Evolutionary conservation across 1,140 invertebrate species (phyloP).

Genomic region (Brachionus sp.): DNA sequence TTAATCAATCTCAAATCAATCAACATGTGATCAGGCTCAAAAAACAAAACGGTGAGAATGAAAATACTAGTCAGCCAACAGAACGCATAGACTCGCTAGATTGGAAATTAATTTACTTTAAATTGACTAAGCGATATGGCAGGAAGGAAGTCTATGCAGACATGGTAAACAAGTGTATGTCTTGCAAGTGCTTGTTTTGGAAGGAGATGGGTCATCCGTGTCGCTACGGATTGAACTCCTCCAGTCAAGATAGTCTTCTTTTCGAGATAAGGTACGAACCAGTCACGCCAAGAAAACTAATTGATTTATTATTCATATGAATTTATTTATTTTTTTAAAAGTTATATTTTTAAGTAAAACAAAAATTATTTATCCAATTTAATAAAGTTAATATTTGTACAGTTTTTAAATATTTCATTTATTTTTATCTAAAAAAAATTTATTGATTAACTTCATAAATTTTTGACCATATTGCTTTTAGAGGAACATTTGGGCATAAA

Average conservation of each 20-base stretch:
- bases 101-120: conserved; percentile 47
- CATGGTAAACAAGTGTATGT: conserved; percentile 84
- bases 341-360: not conserved
- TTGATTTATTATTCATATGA: conserved; percentile 30
- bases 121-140: conserved; percentile 71
- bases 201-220: conserved; percentile 59
- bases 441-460: no score
- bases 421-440: no score
- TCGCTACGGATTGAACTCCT: not conserved
- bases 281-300: conserved; percentile 44
- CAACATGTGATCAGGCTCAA: conserved; percentile 56
- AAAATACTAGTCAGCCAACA: not conserved
- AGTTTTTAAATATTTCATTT: no score
- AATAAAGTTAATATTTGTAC: not conserved
- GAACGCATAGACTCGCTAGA: conserved; percentile 16
- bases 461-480: no score
- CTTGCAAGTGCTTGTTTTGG: conserved; percentile 95
- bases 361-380: not conserved
- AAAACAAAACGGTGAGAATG: conserved; percentile 16
- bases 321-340: not conserved
- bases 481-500: no score
- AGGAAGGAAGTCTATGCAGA: conserved; percentile 89
- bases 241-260: not conserved
- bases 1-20: conserved; percentile 76
- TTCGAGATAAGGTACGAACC: conserved; percentile 24